Base-by-base conservation (phyloP, 2,797 vertebrate genomes). In the Sebastes hopkinsi region DNA sequence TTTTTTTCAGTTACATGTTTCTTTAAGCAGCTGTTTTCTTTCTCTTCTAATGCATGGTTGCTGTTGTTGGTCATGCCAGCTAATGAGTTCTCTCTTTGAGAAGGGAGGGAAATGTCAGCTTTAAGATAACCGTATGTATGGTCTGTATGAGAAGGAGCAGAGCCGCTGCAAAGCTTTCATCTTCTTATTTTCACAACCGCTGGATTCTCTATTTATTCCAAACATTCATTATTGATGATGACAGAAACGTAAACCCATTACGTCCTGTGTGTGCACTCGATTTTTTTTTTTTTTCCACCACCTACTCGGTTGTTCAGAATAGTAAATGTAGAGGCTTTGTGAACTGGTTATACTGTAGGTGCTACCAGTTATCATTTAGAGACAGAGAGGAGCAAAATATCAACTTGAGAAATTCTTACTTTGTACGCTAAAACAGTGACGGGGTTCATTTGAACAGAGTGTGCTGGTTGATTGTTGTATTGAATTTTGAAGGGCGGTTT, bases 141-240 rank as follows among this genome's bases (percentile, higher is more conserved):
- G 18, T 20, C 16, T 67, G 8, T 2, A 56, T 61, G 61, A 50
- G 42, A 74, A 68, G 11, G 12, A 46, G 71, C 67, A 30, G 64
- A 54, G 50, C 65, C 59, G 46, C 46, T 50, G 68, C 67, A 46
- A 64, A 12, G 52, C 79, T 79, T 81, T 84, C 46, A 72, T 86
- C 56, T 46, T 73, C 67, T 60, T 79, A 55, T 85, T 80, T 81
- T 69, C 29, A 54, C 64, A 79, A 59, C 55, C 11, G 23, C 38
- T 58, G 20, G 38, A 67, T 73, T 83, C 71, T 79, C 23, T 71
- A 4, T 86, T 81, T 71, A 56, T 59, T 69, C 69, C 46, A 12
- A 55, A 27, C 64, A 76, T 84, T 77, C 12, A 77, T 86, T 84
- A 74, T 84, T 80, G 23, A 80, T 77, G 27, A 61, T 2, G 34